Evolutionary conservation across 2,888 invertebrate genomes (phyloP), one percentile per base, ranked within the genome.

Genomic region (Drosophila histrio): DNA sequence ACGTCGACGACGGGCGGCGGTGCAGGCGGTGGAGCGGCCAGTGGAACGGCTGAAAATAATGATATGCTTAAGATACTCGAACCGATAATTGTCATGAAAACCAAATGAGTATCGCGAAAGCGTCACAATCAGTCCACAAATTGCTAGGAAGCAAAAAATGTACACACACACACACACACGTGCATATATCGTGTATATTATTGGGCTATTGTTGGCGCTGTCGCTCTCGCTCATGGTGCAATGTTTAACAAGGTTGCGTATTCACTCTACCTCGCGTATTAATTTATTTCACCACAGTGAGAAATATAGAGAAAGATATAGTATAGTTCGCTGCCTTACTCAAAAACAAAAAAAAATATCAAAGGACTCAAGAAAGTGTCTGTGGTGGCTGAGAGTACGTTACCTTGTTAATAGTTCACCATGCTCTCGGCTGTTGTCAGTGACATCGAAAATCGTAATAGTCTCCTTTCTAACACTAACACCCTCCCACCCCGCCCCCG

Each of bases 81-180:
- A 87, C 92, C 92, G 54, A 92, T 92, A 71, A 92, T 92, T 75
- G 91, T 91, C 59, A 92, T 92, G 92, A 91, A 92, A 86, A 91
- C 92, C 63, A 92, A 91, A 88, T 91, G 91, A 91, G 72, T 81
- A 68, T 65, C 76, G 70, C 65, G 64, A 65, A 74, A 68, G 75
- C 81, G 84, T 64, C 71, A 68, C 68, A 74, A 52, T 53, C 60
- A 64, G 69, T 41, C 44, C 44, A 50, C 47, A 34, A 62, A 49
- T 41, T 21, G 64, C 63, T 74, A 79, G 9, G 17, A 15, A 30
- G n/a, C 24, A 34, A 38, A 15, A 28, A 9, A 4, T 11, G 26
- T n/a, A 15, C 19, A 21, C 36, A 24, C 13, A 22, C 22, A 41
- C 38, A 28, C 7, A 21, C 17, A 32, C 8, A 32, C n/a, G 13